Conservation (phyloP, 2,888 invertebrate species). For the Torymus aiolomorphi region DNA sequence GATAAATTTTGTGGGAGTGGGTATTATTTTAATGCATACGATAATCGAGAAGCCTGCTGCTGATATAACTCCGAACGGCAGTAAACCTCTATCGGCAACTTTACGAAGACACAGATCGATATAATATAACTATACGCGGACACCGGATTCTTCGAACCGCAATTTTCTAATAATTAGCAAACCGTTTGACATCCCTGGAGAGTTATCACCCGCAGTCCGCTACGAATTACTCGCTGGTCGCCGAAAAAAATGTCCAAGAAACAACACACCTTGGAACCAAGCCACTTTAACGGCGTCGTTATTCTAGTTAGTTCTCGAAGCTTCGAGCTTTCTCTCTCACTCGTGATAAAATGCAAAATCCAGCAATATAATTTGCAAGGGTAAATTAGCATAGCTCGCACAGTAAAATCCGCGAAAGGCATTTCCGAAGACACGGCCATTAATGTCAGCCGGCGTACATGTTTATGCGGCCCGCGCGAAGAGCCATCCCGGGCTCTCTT, state of each 20-base stretch:
- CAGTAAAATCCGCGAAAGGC: slow-evolving; percentile 53
- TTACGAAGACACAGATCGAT: no score
- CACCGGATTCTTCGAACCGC: background rate
- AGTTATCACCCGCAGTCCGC: no score
- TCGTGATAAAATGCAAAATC: slow-evolving; percentile 53
- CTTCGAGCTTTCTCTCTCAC: slow-evolving; percentile 19
- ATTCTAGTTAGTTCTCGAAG: slow-evolving; percentile 43
- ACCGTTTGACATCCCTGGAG: background rate
- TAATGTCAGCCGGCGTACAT: slow-evolving; percentile 55
- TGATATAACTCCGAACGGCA: no score
- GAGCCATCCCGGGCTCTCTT: background rate
- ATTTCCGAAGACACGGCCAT: slow-evolving; percentile 57
- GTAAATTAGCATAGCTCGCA: slow-evolving; percentile 53
- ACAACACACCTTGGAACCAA: background rate
- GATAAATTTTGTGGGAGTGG: no score
- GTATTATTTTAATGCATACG: no score
- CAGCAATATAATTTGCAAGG: slow-evolving; percentile 54
- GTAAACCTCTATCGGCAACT: no score
- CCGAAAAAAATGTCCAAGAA: background rate
- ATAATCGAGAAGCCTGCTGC: no score
- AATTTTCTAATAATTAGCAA: background rate
- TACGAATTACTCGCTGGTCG: background rate
- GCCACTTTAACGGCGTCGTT: slow-evolving; percentile 43
- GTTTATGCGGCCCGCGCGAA: slow-evolving; percentile 50
- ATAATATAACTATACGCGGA: background rate